Conservation (phyloP, 2,888 invertebrate genomes). For the Automeris io region DNA sequence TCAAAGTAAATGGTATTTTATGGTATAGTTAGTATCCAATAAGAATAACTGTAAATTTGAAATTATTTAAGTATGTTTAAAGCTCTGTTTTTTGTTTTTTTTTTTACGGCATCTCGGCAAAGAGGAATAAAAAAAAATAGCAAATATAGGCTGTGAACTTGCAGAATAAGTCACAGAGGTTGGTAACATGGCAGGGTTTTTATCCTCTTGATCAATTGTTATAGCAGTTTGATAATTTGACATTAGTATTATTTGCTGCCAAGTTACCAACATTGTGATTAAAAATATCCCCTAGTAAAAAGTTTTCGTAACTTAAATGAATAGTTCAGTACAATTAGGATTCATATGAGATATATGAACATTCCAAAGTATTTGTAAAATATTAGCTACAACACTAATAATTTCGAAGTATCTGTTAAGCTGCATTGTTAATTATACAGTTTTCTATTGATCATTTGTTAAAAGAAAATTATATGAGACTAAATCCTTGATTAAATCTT, state of each 20-base stretch:
- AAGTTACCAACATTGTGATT: slow-evolving; percentile 14
- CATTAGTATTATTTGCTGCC: slow-evolving; percentile 16
- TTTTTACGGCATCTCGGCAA: slow-evolving; percentile 26
- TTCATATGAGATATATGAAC: slow-evolving; percentile 73
- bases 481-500: slow-evolving; percentile 69
- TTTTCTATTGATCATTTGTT: slow-evolving; percentile 78
- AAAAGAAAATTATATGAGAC: slow-evolving; percentile 78
- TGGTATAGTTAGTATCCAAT: neutral
- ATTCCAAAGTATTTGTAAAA: slow-evolving; percentile 77
- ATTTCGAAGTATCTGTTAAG: slow-evolving; percentile 75
- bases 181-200: slow-evolving; percentile 31
- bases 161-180: slow-evolving; percentile 17
- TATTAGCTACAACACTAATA: slow-evolving; percentile 75
- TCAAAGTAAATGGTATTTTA: neutral
- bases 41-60: neutral
- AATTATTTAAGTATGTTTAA: slow-evolving; percentile 5
- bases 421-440: slow-evolving; percentile 78
- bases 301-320: slow-evolving; percentile 17
- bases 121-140: slow-evolving; percentile 64
- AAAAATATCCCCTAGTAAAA: slow-evolving; percentile 19
- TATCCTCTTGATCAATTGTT: slow-evolving; percentile 33
- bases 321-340: slow-evolving; percentile 28
- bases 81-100: slow-evolving; percentile 19
- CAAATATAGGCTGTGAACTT: slow-evolving; percentile 48
- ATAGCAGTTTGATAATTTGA: slow-evolving; percentile 32